A percentile compares a stretch with the other conserved stretches of the same genome.
These are phyloP conservation scores for Tiliacea aurago DNA, from an alignment of 2,888 invertebrate species.

Conservation along the genomic window DNA sequence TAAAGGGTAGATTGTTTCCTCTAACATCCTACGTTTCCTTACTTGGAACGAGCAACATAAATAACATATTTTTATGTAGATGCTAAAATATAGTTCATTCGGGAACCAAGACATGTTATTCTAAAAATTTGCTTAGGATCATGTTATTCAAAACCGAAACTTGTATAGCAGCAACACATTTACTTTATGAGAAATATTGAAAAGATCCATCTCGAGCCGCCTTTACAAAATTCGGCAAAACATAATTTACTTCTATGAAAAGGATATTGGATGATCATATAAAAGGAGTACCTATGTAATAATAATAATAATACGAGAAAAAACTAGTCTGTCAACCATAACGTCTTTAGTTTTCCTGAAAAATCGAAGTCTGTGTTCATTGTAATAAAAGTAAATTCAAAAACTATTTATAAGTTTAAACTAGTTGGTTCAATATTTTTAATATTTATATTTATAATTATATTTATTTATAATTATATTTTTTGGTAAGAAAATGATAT, in stretches of 20 bases:
- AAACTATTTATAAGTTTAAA: background rate
- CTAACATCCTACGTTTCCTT: background rate
- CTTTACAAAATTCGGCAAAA: slow-evolving; percentile 18
- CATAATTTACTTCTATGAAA: slow-evolving; percentile 41
- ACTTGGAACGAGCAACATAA: background rate
- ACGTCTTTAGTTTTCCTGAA: no score
- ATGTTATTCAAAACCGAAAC: slow-evolving; percentile 33
- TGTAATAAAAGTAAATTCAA: background rate
- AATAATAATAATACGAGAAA: background rate
- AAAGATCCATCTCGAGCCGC: slow-evolving; percentile 37
- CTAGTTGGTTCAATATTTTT: background rate
- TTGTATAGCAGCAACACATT: slow-evolving; percentile 34
- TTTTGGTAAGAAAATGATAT: no score
- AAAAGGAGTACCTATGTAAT: background rate
- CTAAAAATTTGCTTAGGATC: slow-evolving; percentile 41
- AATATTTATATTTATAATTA: background rate
- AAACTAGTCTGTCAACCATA: background rate
- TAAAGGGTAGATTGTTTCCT: background rate
- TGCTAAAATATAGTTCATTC: slow-evolving; percentile 27
- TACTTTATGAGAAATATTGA: slow-evolving; percentile 32
- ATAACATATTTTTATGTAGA: slow-evolving; percentile 16
- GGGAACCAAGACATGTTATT: slow-evolving; percentile 22
- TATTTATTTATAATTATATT: background rate
- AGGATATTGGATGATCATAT: slow-evolving; percentile 7
- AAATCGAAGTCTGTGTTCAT: background rate